Conservation (phyloP, 2,797 vertebrate species). For the Eulemur rubriventer region DNA sequence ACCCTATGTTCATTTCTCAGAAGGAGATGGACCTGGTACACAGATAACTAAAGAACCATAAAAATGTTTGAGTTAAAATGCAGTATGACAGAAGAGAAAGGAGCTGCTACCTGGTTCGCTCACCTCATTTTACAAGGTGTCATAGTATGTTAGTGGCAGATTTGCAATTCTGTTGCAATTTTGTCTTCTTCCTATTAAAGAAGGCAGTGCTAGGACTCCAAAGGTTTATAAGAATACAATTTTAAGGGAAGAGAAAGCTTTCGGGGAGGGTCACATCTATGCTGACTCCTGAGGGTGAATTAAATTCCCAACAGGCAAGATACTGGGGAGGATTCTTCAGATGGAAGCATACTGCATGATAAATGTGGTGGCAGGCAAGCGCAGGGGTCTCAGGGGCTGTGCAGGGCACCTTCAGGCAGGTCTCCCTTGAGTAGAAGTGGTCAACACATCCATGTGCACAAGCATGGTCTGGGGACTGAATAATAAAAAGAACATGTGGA, state of each 20-base stretch:
- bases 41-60: neutral
- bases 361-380: neutral
- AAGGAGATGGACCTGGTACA: neutral
- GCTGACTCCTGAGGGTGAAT: neutral
- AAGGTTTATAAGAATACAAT: neutral
- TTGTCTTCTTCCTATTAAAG: neutral
- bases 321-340: too few relatives aligned
- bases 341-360: fast-evolving
- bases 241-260: neutral
- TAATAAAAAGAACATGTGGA: neutral
- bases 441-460: too few relatives aligned
- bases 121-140: neutral
- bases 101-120: neutral
- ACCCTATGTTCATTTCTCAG: neutral
- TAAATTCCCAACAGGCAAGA: neutral
- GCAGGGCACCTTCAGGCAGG: neutral
- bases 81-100: neutral
- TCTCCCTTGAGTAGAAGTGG: neutral
- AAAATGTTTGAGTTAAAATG: neutral
- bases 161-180: neutral
- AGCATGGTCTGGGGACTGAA: too few relatives aligned
- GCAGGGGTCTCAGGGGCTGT: fast-evolving
- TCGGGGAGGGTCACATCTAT: neutral
- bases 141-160: neutral
- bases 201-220: neutral